Evolutionary conservation across 1,140 invertebrate genomes (phyloP).

Genomic region (Zaprionus taronus): DNA sequence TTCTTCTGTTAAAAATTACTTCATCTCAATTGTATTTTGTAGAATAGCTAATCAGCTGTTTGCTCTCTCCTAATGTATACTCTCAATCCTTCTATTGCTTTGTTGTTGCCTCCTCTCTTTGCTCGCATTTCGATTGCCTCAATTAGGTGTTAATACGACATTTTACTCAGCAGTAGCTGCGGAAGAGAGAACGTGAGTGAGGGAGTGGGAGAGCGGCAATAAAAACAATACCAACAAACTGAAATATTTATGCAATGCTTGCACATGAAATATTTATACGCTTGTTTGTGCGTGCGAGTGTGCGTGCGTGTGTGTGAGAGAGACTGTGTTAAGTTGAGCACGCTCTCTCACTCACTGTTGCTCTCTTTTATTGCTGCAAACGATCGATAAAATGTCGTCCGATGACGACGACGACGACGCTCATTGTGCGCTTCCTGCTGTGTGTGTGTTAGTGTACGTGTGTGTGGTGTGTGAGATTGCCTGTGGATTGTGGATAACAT

Average conservation of each 20-base stretch:
- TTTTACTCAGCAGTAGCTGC: conserved; percentile 53
- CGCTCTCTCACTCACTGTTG: conserved; percentile 33
- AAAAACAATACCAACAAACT: conserved; percentile 36
- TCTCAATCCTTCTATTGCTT: neutral
- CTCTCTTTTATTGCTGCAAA: conserved; percentile 36
- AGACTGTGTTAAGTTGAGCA: conserved; percentile 27
- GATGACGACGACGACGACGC: conserved; percentile 14
- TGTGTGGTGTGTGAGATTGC: conserved; percentile 10
- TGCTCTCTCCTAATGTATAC: no score
- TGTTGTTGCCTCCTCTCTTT: conserved; percentile 11
- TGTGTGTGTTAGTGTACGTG: conserved; percentile 24
- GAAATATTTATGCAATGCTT: conserved; percentile 70
- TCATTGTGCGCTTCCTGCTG: conserved; percentile 51
- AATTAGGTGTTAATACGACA: conserved; percentile 78
- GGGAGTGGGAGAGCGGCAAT: neutral
- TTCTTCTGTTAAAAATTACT: neutral
- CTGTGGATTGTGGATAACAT: conserved; percentile 57
- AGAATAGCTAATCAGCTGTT: neutral
- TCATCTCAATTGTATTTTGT: neutral
- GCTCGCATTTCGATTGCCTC: conserved; percentile 55
- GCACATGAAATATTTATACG: conserved; percentile 64
- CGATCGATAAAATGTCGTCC: conserved; percentile 73
- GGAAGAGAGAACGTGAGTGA: conserved; percentile 13
- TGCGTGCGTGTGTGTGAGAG: conserved; percentile 40
- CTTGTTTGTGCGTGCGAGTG: conserved; percentile 24